Conservation (phyloP, 2,888 invertebrate genomes). For the Agriotes lineatus region DNA sequence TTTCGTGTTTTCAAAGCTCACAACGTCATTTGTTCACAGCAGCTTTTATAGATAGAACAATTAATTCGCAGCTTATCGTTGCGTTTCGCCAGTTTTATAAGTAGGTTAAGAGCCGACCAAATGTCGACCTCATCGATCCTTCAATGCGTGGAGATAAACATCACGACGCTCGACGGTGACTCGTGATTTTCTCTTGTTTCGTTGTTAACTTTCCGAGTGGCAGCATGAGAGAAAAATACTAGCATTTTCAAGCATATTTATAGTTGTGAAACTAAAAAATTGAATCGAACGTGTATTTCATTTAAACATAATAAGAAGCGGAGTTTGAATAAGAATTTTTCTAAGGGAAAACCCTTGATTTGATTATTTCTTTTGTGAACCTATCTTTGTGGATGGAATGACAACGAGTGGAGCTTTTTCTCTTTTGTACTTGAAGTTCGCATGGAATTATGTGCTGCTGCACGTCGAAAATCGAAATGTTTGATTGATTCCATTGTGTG, state of each 20-base stretch:
- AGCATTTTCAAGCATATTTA: too few relatives aligned
- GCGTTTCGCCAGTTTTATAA: slow-evolving; percentile 1
- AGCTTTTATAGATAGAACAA: background rate
- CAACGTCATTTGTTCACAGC: too few relatives aligned
- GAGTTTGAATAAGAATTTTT: slow-evolving; percentile 2
- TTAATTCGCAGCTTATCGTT: slow-evolving; percentile 1
- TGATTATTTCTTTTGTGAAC: background rate
- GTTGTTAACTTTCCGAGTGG: too few relatives aligned
- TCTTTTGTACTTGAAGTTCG: too few relatives aligned
- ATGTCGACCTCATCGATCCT: slow-evolving; percentile 6
- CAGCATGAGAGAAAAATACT: too few relatives aligned
- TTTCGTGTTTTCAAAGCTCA: too few relatives aligned
- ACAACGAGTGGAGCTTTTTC: too few relatives aligned
- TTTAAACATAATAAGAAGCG: background rate
- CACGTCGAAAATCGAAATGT: background rate
- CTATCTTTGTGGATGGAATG: background rate
- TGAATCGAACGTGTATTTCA: too few relatives aligned
- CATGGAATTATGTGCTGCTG: too few relatives aligned
- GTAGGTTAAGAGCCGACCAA: slow-evolving; percentile 6
- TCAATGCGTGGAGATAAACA: slow-evolving; percentile 1
- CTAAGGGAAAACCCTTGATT: background rate
- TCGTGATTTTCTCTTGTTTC: too few relatives aligned
- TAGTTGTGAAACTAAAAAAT: too few relatives aligned
- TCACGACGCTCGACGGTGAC: background rate
- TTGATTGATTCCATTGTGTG: too few relatives aligned